Conservation (phyloP, 92 coral and sea anemone species). For the Actinostola sp. region DNA sequence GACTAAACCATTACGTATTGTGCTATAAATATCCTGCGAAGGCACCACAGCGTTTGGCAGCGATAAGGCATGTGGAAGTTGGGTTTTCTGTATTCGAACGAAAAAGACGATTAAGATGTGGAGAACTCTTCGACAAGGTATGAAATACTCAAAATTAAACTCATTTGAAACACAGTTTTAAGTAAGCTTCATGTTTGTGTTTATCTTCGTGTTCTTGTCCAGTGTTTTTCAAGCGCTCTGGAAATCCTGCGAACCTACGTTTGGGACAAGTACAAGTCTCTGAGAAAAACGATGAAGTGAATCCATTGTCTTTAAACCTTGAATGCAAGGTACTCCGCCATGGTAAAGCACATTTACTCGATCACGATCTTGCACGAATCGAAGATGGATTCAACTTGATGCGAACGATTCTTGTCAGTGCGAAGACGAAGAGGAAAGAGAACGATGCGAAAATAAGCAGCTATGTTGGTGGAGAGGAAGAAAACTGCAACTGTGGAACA, state of each 20-base stretch:
- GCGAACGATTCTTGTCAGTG: constrained; percentile 42
- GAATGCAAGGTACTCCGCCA: constrained; percentile 20
- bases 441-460: constrained; percentile 23
- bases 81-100: background rate
- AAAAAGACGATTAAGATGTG: too few species aligned
- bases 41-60: too few species aligned
- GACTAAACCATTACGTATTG: too few species aligned
- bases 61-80: too few species aligned
- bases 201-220: background rate
- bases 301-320: constrained; percentile 16
- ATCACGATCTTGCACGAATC: constrained; percentile 24
- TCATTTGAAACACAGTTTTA: background rate
- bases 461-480: constrained; percentile 50
- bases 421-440: constrained; percentile 33
- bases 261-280: constrained; percentile 79
- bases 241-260: constrained; percentile 53
- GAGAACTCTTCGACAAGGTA: too few species aligned
- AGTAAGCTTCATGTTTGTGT: background rate
- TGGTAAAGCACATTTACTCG: constrained; percentile 26
- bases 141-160: too few species aligned
- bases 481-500: constrained; percentile 29
- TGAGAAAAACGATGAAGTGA: constrained; percentile 75
- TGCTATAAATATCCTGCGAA: too few species aligned
- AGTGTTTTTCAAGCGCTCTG: constrained; percentile 35
- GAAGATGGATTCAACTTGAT: constrained; percentile 62